These are phyloP conservation scores for Nasalis larvatus DNA, from an alignment of 2,113 vertebrate genomes.

Conservation along the genomic window DNA sequence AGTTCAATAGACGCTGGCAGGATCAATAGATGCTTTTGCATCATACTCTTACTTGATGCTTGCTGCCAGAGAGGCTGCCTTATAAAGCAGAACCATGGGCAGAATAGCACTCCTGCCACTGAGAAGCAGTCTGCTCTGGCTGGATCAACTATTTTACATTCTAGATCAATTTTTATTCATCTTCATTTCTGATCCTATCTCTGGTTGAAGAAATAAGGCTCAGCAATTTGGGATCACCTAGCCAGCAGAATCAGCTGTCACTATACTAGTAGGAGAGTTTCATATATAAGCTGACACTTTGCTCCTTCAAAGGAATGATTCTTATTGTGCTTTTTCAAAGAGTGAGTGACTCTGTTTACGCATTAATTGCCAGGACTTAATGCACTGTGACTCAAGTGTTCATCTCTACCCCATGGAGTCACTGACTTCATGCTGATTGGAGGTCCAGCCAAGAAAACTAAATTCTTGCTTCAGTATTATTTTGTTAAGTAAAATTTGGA, in stretches of 20 bases:
- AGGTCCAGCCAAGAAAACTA: neutral
- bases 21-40: neutral
- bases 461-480: neutral
- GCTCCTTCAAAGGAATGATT: conserved; percentile 30
- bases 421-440: neutral
- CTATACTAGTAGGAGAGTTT: neutral
- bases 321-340: neutral
- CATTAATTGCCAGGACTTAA: neutral
- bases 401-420: neutral
- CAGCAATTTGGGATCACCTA: neutral
- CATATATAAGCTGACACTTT: neutral
- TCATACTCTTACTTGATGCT: neutral
- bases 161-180: conserved; percentile 35
- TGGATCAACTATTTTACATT: neutral
- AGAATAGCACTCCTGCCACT: neutral
- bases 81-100: neutral
- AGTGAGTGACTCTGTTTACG: neutral
- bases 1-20: conserved; percentile 10
- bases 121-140: neutral
- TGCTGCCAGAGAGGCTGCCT: neutral
- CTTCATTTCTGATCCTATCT: conserved; percentile 30
- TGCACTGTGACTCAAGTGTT: neutral
- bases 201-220: conserved; percentile 24
- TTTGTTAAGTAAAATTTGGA: conserved; percentile 15
- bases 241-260: neutral